These are phyloP conservation scores for Diplolepis rosae DNA, from an alignment of 2,888 invertebrate genomes.

Conservation along the genomic window DNA sequence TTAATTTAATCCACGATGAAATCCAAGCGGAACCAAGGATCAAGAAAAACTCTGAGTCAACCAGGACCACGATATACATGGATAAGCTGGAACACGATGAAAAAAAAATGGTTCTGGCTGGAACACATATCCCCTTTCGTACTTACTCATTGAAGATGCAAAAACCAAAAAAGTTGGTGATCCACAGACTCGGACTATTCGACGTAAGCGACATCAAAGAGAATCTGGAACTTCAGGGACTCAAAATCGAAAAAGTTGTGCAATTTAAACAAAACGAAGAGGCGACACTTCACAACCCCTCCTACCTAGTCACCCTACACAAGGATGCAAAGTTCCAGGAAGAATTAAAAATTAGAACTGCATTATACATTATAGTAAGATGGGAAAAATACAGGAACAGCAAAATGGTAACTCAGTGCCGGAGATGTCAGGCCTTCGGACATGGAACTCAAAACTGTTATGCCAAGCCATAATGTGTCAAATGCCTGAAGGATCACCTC, in stretches of 20 bases:
- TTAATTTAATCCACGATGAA: too few species aligned
- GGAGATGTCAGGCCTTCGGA: background rate
- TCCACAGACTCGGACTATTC: background rate
- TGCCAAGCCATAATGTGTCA: background rate
- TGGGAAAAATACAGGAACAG: background rate
- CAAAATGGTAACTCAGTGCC: background rate
- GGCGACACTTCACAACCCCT: background rate
- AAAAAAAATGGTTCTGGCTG: too few species aligned
- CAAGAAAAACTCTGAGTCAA: too few species aligned
- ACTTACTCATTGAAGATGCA: too few species aligned
- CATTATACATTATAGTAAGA: background rate
- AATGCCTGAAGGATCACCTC: background rate
- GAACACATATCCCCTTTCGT: too few species aligned
- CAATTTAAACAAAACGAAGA: too few species aligned
- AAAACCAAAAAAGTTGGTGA: too few species aligned
- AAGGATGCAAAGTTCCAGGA: background rate
- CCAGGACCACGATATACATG: too few species aligned
- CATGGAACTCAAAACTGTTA: constrained; percentile 7
- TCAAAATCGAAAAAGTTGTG: too few species aligned
- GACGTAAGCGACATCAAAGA: background rate
- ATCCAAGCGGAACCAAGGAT: too few species aligned
- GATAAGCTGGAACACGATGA: too few species aligned
- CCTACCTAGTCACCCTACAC: background rate
- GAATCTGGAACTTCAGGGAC: background rate
- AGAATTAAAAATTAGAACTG: background rate